These are phyloP conservation scores for Pelusios castaneus DNA, from an alignment of 2,113 vertebrate species.

Conservation along the genomic window DNA sequence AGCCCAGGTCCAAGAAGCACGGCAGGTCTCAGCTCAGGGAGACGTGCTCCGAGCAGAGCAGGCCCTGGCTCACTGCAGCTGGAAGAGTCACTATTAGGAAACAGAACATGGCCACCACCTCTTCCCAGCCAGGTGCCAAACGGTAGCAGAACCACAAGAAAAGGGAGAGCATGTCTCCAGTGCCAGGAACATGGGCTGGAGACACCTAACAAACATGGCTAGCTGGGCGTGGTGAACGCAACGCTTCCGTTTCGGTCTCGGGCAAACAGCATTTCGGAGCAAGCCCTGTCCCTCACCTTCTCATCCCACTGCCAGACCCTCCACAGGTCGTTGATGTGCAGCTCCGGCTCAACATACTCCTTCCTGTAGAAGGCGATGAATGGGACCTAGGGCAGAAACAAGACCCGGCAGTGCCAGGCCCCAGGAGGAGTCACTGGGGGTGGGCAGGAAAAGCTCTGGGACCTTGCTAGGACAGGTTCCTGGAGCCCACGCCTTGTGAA, in stretches of 20 bases:
- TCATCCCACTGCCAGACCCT: constrained; percentile 99
- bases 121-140: neutral
- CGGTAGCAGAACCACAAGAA: neutral
- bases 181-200: neutral
- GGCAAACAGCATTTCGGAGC: neutral
- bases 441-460: neutral
- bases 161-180: fast-evolving
- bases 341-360: constrained; percentile 96
- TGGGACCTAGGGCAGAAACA: constrained; percentile 84
- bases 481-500: neutral
- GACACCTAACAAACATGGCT: neutral
- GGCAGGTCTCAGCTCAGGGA: neutral
- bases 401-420: constrained; percentile 17
- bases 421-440: neutral
- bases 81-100: neutral
- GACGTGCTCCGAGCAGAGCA: neutral
- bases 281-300: constrained; percentile 83
- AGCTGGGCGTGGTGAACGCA: neutral
- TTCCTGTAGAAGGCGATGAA: constrained; percentile 99
- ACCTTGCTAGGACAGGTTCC: neutral
- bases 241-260: neutral
- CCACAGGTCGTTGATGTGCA: constrained; percentile 98
- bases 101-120: too few species aligned
- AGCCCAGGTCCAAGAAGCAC: fast-evolving
- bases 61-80: neutral